Conservation (phyloP, 2,888 invertebrate genomes). For the Coecobrya sp. region DNA sequence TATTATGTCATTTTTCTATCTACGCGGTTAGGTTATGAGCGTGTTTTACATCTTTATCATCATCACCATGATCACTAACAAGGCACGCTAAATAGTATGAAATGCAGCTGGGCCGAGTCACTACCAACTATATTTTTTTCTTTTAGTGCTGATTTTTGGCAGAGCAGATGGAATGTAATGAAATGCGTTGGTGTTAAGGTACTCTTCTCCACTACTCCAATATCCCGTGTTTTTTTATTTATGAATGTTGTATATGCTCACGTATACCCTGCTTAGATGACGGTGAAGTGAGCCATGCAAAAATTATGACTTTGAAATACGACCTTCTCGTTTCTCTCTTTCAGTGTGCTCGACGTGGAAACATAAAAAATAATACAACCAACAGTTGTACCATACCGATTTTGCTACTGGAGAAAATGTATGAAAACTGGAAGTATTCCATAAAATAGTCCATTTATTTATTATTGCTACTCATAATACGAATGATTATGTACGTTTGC, state of each 20-base stretch:
- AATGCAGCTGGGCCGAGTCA: neutral
- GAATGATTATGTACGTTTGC: neutral
- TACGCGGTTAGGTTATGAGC: neutral
- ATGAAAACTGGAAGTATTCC: slow-evolving; percentile 66
- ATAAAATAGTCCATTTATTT: slow-evolving; percentile 56
- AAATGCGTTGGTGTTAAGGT: neutral
- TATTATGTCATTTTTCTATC: neutral
- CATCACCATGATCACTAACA: neutral
- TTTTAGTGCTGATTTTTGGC: slow-evolving; percentile 67
- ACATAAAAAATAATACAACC: slow-evolving; percentile 3
- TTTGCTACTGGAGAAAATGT: neutral
- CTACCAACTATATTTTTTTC: neutral
- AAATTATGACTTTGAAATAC: slow-evolving; percentile 75
- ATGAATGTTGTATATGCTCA: neutral
- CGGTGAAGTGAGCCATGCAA: slow-evolving; percentile 76
- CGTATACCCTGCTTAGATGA: neutral
- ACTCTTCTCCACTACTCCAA: neutral
- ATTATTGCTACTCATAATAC: neutral
- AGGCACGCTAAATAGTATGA: neutral
- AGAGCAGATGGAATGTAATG: slow-evolving; percentile 38
- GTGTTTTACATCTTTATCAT: neutral
- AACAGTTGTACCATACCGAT: neutral
- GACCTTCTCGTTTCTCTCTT: slow-evolving; percentile 53
- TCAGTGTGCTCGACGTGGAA: neutral
- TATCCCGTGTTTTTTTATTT: neutral